Evolutionary conservation across 2,797 vertebrate species (phyloP), one percentile per base, ranked within the genome.

Genomic region (Todus mexicanus): DNA sequence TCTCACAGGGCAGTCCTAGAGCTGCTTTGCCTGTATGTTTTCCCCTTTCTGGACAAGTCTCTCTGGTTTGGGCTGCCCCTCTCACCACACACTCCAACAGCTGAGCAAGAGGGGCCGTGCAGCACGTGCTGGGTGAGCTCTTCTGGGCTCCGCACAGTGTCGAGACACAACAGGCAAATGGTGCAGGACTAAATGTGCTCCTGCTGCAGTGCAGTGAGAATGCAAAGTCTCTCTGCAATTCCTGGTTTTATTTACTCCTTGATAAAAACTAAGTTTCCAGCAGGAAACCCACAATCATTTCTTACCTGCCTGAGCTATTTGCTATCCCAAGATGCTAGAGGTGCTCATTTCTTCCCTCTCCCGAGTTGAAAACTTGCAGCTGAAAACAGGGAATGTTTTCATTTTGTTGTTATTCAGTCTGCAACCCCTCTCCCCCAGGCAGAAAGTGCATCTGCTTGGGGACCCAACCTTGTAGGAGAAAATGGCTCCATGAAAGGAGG

Each of bases 121-220:
- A 82, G 68, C 48, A 21, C 29, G 10, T 0, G 1, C 42, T 27
- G 53, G 48, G 48, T 73, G 38, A 64, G 63, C 21, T 61, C 42
- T 48, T 35, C 63, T 29, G 64, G 45, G 33, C 31, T 25, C 27
- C 1, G 0, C 21, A 51, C 1, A 5, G 22, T n/a, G 57, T 17
- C 0, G 0, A 33, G 23, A 59, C 47, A 61, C 29, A 31, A 15
- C 0, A 1, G 70, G 42, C 38, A 86, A 31, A 26, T 0, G 2
- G 15, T 11, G 11, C 42, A n/a, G 42, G 42, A 37, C 54, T 33
- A 27, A 50, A 33, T 1, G 6, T 21, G 19, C 29, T 60, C 59
- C 54, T 61, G 15, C 27, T 43, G 12, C 60, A 51, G 8, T 1
- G 38, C 37, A 19, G 51, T 2, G 33, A 53, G 59, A 71, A 69